Conservation (phyloP, 30 jellyfish, hydroid and myxozoan species). For the Hydractinia echinata region DNA sequence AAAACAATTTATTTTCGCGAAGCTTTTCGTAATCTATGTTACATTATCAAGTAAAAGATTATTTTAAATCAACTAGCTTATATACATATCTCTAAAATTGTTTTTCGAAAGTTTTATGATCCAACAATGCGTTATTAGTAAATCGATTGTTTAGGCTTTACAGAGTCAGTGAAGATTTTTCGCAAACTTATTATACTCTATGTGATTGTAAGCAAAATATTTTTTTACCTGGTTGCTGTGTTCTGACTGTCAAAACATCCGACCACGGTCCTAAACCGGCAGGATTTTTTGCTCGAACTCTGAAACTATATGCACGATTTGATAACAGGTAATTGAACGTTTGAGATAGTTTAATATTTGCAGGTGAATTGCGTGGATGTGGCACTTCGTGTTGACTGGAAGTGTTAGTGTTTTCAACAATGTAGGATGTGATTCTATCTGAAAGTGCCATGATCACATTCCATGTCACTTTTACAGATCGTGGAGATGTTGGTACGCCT, state of each 20-base stretch:
- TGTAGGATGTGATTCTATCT: background rate
- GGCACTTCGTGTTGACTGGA: background rate
- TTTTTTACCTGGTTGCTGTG: background rate
- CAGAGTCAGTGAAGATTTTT: too few relatives aligned
- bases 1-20: too few relatives aligned
- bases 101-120: too few relatives aligned
- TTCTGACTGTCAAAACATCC: background rate
- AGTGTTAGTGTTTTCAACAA: background rate
- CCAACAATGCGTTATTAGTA: too few relatives aligned
- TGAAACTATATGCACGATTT: background rate
- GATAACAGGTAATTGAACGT: background rate
- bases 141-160: too few relatives aligned
- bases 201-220: too few relatives aligned
- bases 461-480: conserved; percentile 2
- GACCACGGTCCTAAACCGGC: conserved; percentile 10
- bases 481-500: conserved; percentile 10
- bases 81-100: too few relatives aligned
- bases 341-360: background rate
- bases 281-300: background rate
- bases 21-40: too few relatives aligned
- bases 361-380: background rate
- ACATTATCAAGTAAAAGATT: too few relatives aligned
- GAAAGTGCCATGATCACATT: background rate
- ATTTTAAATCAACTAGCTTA: too few relatives aligned
- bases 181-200: too few relatives aligned